Conservation (phyloP, 2,113 vertebrate species). For the Felis chaus region DNA sequence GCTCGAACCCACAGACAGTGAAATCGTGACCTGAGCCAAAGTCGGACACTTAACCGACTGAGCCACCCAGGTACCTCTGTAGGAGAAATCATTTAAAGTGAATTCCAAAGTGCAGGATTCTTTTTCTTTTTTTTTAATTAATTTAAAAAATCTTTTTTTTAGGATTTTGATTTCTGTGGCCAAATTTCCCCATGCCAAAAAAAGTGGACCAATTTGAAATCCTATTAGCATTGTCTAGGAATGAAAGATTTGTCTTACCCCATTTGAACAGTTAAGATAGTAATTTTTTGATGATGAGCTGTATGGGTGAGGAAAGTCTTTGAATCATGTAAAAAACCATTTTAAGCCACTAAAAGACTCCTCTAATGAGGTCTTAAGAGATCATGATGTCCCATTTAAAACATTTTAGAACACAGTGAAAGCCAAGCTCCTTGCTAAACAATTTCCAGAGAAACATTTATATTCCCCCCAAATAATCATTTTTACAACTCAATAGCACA, state of each 20-base stretch:
- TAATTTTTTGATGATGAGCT: neutral
- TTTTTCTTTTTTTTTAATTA: neutral
- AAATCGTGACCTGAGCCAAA: too few relatives aligned
- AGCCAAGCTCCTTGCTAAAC: neutral
- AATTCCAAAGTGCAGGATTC: neutral
- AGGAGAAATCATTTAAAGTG: neutral
- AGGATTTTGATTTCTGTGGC: neutral
- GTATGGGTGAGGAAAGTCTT: neutral
- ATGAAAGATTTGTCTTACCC: neutral
- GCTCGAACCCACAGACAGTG: too few relatives aligned
- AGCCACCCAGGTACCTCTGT: too few relatives aligned
- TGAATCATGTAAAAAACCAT: neutral
- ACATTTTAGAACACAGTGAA: constrained; percentile 6
- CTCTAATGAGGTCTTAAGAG: neutral
- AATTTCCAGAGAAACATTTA: constrained; percentile 17
- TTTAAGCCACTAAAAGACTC: neutral
- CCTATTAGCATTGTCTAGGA: neutral
- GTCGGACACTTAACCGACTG: too few relatives aligned
- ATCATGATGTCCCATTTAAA: neutral
- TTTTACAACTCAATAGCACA: neutral
- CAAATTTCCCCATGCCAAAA: neutral
- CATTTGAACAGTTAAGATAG: neutral
- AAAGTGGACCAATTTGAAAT: neutral
- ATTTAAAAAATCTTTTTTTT: neutral
- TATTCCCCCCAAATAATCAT: neutral